Percentiles rank a stretch among this genome's conserved stretches.
Conservation (phyloP, 1,140 invertebrate species). For the Hermetia illucens region DNA sequence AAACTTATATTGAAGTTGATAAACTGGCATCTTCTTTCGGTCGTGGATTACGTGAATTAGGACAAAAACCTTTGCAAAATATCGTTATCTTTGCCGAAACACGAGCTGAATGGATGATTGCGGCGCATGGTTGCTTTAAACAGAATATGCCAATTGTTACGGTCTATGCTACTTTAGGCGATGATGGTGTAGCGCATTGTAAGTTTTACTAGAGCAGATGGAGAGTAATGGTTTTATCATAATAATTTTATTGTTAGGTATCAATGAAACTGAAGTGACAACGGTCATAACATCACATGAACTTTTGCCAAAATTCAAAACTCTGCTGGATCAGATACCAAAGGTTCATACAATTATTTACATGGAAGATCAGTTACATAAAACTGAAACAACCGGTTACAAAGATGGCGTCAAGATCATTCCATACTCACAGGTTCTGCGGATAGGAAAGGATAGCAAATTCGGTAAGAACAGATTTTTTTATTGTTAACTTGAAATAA, state of each 20-base stretch:
- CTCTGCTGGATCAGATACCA: constrained; percentile 51
- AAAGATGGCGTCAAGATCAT: constrained; percentile 51
- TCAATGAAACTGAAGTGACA: constrained; percentile 91
- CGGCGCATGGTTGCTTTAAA: constrained; percentile 86
- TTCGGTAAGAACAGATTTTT: constrained; percentile 23
- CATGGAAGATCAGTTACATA: constrained; percentile 73
- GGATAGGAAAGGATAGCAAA: constrained; percentile 29
- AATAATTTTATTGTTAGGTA: constrained; percentile 23
- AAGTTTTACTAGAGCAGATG: constrained; percentile 8
- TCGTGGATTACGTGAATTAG: constrained; percentile 54
- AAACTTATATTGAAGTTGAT: constrained; percentile 69
- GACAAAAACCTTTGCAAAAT: constrained; percentile 49
- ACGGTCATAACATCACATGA: constrained; percentile 82
- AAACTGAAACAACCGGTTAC: constrained; percentile 49
- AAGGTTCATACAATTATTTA: constrained; percentile 67
- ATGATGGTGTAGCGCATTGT: constrained; percentile 89
- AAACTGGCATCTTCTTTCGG: constrained; percentile 59
- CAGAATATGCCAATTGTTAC: constrained; percentile 90
- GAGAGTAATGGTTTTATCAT: no score
- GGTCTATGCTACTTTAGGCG: constrained; percentile 91
- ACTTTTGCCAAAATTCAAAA: constrained; percentile 76
- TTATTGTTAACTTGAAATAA: no score
- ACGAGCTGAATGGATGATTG: constrained; percentile 91
- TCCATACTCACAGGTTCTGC: constrained; percentile 42
- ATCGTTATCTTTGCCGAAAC: constrained; percentile 96